Base-by-base conservation (phyloP, 2,888 invertebrate species). In the Orchesella flavescens region DNA sequence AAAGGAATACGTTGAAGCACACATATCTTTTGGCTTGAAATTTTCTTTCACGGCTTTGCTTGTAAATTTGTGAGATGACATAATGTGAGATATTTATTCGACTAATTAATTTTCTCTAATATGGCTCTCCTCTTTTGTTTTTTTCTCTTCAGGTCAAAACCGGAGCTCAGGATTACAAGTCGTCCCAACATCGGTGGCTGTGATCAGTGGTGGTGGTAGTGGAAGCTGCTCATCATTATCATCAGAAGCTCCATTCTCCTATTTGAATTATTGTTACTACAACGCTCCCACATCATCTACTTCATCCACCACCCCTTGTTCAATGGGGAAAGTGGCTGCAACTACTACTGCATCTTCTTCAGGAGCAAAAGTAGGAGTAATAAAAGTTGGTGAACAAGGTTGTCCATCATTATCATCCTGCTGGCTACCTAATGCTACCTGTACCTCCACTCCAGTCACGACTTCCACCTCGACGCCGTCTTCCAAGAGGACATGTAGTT, bases 81-180 rank as follows among this genome's bases (percentile, higher is more conserved):
- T 73, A 73, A 73, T 73, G 61, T 46, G 61, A 59, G 72, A 73
- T 73, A 73, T 73, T 73, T 73, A 73, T 73, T 73, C 73, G 43
- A 59, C 73, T 73, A 73, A 73, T 73, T 73, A 73, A 73, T 73
- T 73, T 44, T 17, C n/a, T 43, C 66, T 66, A 66, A 66, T 66
- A 66, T 66, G 44, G 44, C 53, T 44, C 44, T 46, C 44, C 61
- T 21, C 13, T 10, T 63, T 1, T 19, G 21, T 23, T 66, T n/a
- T 53, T 69, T 69, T 69, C 23, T 73, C 44, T 73, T 17, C 73
- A 73, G 73, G 73, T 73, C 73, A 61, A 34, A 17, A 57, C 17
- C n/a, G n/a, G 17, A 12, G 21, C 7, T 34, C 44, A 65, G 49
- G 10, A 49, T 13, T 24, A 68, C n/a, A n/a, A n/a, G n/a, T n/a